These are phyloP conservation scores for Phoebastria nigripes DNA, from an alignment of 2,797 vertebrate species.

Conservation along the genomic window DNA sequence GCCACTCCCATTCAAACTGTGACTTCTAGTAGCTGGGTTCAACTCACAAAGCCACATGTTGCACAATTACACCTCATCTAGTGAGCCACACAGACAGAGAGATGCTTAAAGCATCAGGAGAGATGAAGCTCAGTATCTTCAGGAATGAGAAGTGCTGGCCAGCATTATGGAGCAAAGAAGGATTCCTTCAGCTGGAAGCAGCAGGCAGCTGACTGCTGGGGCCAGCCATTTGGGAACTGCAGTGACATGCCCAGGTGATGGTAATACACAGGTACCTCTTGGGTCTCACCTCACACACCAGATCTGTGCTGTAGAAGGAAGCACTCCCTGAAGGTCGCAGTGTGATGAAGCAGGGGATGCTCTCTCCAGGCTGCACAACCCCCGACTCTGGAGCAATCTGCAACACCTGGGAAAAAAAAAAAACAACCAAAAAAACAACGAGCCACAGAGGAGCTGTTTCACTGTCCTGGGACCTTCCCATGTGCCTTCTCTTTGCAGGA, in stretches of 20 bases:
- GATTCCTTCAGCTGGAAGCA: background rate
- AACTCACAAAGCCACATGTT: background rate
- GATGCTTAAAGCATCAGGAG: background rate
- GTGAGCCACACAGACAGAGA: background rate
- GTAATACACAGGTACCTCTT: background rate
- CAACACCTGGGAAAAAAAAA: constrained; percentile 19
- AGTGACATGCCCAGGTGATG: background rate
- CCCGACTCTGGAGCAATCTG: constrained; percentile 81
- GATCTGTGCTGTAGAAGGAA: constrained; percentile 78
- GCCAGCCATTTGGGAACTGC: background rate
- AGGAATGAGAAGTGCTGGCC: background rate
- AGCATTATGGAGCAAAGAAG: background rate
- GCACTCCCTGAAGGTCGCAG: constrained; percentile 76
- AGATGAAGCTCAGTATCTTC: background rate
- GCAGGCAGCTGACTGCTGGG: background rate
- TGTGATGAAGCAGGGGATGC: constrained; percentile 78
- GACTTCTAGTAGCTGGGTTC: background rate
- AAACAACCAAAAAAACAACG: background rate
- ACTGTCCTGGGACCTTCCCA: background rate
- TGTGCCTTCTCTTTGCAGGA: background rate
- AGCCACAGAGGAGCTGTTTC: background rate
- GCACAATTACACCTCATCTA: background rate
- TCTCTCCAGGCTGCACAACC: constrained; percentile 78
- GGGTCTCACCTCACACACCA: constrained; percentile 84
- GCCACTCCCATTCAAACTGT: background rate